These are phyloP conservation scores for Falco cherrug DNA, from an alignment of 2,797 vertebrate genomes.

Conservation along the genomic window DNA sequence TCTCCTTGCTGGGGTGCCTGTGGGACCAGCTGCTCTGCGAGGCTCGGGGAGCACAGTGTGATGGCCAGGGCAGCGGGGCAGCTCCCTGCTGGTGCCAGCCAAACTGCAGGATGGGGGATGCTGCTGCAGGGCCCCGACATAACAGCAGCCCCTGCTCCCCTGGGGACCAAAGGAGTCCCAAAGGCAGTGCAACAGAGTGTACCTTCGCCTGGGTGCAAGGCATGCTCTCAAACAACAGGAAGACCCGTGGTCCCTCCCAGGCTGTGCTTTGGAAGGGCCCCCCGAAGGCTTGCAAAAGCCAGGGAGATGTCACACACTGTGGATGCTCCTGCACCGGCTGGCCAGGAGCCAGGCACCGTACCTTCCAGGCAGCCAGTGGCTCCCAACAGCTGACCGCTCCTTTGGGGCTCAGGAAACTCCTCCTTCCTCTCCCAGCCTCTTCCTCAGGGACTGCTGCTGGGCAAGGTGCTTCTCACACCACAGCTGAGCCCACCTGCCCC, in stretches of 20 bases:
- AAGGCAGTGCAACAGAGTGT: not conserved
- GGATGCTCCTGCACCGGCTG: not conserved
- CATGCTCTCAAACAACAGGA: not conserved
- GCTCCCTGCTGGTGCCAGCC: not conserved
- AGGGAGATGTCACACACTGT: no score
- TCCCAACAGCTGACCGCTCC: fast-evolving
- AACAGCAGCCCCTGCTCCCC: not conserved
- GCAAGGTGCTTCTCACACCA: not conserved
- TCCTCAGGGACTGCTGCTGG: not conserved
- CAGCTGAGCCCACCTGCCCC: not conserved
- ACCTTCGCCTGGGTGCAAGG: not conserved
- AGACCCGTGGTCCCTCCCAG: not conserved
- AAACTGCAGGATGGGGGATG: not conserved
- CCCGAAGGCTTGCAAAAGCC: not conserved
- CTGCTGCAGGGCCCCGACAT: not conserved
- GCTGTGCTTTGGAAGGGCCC: not conserved
- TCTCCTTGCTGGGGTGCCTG: not conserved
- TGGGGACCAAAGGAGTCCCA: not conserved
- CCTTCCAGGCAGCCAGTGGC: not conserved
- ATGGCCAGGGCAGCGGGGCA: not conserved
- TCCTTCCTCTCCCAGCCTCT: not conserved
- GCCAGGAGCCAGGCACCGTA: not conserved
- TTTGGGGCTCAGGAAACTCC: not conserved
- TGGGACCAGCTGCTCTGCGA: not conserved
- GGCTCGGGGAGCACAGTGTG: not conserved